These are phyloP conservation scores for Microctonus aethiopoides DNA, from an alignment of 2,888 invertebrate genomes.

Conservation along the genomic window DNA sequence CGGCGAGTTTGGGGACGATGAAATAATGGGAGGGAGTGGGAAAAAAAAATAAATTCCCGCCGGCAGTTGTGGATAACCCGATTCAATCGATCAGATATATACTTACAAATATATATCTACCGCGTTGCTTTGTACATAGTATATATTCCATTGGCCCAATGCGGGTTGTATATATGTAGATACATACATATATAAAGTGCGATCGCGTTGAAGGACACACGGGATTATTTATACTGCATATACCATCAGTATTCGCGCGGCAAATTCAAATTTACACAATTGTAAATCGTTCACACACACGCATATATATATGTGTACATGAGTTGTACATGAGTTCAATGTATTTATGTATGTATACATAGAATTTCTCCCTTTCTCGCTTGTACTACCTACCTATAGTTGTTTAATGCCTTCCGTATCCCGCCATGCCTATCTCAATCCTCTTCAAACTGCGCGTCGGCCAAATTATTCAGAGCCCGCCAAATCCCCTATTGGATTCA, in stretches of 20 bases:
- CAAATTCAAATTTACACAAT: background rate
- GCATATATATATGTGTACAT: background rate
- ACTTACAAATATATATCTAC: constrained; percentile 13
- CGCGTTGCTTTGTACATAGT: background rate
- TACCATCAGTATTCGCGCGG: background rate
- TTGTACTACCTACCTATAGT: background rate
- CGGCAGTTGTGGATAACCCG: constrained; percentile 54
- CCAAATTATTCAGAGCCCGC: constrained; percentile 32
- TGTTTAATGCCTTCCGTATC: background rate
- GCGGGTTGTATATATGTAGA: constrained; percentile 1
- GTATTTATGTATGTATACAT: background rate
- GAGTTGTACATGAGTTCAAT: background rate
- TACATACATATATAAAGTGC: no score
- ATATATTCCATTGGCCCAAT: constrained; percentile 13
- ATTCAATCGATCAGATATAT: constrained; percentile 56
- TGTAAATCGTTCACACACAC: background rate
- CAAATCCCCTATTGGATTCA: constrained; percentile 23
- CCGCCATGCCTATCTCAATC: constrained; percentile 12
- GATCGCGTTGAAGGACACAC: background rate
- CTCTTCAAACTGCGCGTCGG: constrained; percentile 19
- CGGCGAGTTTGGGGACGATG: background rate
- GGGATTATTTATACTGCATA: background rate
- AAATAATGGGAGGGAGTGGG: background rate
- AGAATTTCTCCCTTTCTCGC: background rate
- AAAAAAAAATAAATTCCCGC: constrained; percentile 57